phyloP scores from a whole-genome alignment of 2,888 invertebrate species.

The Flabesymbios commensalis region DNA sequence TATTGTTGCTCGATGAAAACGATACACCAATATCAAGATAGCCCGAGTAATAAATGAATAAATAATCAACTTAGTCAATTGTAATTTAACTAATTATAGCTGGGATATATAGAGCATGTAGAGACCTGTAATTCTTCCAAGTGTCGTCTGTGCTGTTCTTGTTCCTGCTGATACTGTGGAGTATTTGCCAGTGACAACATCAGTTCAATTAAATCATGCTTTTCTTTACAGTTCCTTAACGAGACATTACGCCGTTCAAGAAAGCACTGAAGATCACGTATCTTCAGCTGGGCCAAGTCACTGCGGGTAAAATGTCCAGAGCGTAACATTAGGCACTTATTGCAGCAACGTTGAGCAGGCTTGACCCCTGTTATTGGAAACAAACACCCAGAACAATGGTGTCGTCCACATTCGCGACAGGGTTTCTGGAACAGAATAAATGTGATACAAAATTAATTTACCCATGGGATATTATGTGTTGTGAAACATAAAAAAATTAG shows the following conservation, averaged over 20 bases:
- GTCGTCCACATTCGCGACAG: not conserved
- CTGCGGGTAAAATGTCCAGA: not conserved
- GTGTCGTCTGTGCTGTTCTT: constrained; percentile 37
- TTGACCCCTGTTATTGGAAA: not conserved
- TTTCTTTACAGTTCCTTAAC: constrained; percentile 52
- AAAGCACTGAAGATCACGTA: constrained; percentile 52
- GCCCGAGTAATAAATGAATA: too few species aligned
- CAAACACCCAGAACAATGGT: not conserved
- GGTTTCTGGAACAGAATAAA: too few species aligned
- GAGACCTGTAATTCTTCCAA: constrained; percentile 41
- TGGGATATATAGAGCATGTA: too few species aligned
- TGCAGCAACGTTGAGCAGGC: not conserved
- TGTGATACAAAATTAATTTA: too few species aligned
- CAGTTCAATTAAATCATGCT: constrained; percentile 55
- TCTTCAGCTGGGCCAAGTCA: not conserved
- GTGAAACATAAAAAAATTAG: too few species aligned
- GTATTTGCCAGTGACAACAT: constrained; percentile 37
- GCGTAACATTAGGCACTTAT: not conserved
- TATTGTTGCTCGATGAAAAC: too few species aligned
- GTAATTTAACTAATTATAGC: too few species aligned
- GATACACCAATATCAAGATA: too few species aligned
- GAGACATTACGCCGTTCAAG: constrained; percentile 47
- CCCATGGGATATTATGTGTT: too few species aligned
- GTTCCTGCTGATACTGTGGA: constrained; percentile 25
- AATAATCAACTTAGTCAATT: too few species aligned